These are phyloP conservation scores for Zosterops pallidus DNA, from an alignment of 2,113 vertebrate genomes.

Conservation along the genomic window DNA sequence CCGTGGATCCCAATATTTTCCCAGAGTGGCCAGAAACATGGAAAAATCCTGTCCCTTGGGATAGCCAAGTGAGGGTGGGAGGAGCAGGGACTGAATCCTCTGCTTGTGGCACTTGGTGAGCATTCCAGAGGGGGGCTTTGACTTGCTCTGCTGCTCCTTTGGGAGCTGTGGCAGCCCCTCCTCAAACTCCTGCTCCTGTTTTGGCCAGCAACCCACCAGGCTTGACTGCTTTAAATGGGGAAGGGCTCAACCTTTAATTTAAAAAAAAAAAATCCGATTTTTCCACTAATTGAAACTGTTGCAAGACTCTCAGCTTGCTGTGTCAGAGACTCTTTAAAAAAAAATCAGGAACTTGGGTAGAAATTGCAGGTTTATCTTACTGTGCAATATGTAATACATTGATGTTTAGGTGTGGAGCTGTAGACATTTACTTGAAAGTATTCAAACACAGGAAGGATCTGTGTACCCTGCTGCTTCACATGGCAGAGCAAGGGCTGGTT, in stretches of 20 bases:
- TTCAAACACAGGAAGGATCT: neutral
- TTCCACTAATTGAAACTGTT: neutral
- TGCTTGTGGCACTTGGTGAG: neutral
- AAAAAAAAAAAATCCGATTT: neutral
- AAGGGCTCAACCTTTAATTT: neutral
- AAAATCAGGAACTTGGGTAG: neutral
- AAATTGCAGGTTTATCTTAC: neutral
- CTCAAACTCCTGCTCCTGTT: neutral
- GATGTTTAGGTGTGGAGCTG: neutral
- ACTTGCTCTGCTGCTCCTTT: neutral
- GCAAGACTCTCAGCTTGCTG: neutral
- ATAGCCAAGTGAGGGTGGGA: neutral
- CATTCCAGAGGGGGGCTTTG: neutral
- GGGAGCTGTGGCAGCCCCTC: neutral
- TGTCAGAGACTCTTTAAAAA: neutral
- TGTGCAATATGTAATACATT: neutral
- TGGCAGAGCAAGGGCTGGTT: neutral
- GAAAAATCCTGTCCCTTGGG: neutral
- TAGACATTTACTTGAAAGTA: neutral
- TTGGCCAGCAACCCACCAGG: neutral
- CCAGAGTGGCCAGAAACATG: neutral
- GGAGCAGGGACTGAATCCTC: neutral
- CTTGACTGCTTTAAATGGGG: neutral
- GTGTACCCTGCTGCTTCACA: neutral
- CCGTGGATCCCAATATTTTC: accelerated